Conservation (phyloP, 2,888 invertebrate species). For the Piscicola geometra region DNA sequence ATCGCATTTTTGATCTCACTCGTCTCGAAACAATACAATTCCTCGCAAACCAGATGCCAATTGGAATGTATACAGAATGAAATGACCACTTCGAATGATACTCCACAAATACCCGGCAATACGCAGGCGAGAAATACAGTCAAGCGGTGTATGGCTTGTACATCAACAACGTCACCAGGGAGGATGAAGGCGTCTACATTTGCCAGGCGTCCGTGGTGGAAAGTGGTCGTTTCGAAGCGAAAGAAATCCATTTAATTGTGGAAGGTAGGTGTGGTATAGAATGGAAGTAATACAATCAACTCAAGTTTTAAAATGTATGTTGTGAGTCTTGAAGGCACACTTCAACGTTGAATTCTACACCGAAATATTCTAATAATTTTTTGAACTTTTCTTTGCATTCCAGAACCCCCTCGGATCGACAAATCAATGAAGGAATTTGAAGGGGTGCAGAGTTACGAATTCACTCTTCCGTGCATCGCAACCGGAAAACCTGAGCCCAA, state of each 20-base stretch:
- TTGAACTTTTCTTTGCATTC: slow-evolving; percentile 15
- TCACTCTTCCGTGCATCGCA: slow-evolving; percentile 40
- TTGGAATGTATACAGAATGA: too few species aligned
- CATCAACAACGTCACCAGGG: slow-evolving; percentile 43
- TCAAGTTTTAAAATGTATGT: too few species aligned
- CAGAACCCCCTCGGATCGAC: slow-evolving; percentile 41
- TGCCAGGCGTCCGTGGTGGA: slow-evolving; percentile 42
- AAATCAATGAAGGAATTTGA: slow-evolving; percentile 20
- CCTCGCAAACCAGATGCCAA: too few species aligned
- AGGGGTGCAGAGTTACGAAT: slow-evolving; percentile 41
- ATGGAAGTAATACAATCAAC: too few species aligned
- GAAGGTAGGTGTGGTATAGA: slow-evolving; percentile 43
- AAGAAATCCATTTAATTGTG: slow-evolving; percentile 42
- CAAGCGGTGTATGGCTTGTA: slow-evolving; percentile 41
- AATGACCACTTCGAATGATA: neutral
- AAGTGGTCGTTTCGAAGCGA: slow-evolving; percentile 36
- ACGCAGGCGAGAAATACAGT: slow-evolving; percentile 37
- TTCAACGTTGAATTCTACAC: too few species aligned
- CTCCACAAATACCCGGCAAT: neutral
- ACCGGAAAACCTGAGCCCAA: slow-evolving; percentile 42
- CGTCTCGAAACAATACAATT: too few species aligned
- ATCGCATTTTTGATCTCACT: too few species aligned
- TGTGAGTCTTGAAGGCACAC: too few species aligned
- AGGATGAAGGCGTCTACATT: slow-evolving; percentile 44
- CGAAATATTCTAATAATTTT: too few species aligned